phyloP scores from a whole-genome alignment of 2,888 invertebrate species.

The Sinotaia quadrata region DNA sequence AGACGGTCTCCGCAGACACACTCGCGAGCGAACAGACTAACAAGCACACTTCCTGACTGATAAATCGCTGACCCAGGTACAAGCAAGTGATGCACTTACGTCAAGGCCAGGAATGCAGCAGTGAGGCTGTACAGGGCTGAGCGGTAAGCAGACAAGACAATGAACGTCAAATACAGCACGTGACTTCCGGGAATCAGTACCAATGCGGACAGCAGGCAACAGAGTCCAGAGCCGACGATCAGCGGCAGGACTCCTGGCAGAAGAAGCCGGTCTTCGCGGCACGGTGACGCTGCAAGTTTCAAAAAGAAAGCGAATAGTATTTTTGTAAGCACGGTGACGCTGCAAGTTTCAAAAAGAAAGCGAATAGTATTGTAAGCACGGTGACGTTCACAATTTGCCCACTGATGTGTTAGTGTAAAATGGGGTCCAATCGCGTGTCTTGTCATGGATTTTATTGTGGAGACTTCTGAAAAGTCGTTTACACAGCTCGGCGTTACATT shows the following conservation, averaged over 20 bases:
- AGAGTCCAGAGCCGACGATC: slow-evolving; percentile 32
- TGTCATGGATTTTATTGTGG: too few species aligned
- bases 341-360: too few species aligned
- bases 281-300: background rate
- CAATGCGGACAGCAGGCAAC: slow-evolving; percentile 40
- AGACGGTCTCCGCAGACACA: background rate
- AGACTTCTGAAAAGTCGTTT: too few species aligned
- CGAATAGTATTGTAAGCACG: too few species aligned
- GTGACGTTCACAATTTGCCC: too few species aligned
- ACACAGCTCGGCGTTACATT: too few species aligned
- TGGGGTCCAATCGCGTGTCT: too few species aligned
- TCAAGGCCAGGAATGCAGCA: slow-evolving; percentile 42
- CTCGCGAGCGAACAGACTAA: background rate
- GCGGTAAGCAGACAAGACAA: slow-evolving; percentile 41
- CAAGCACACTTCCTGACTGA: slow-evolving; percentile 36
- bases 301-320: too few species aligned
- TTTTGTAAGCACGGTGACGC: too few species aligned
- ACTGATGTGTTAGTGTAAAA: too few species aligned
- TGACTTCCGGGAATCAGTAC: slow-evolving; percentile 35
- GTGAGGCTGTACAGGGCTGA: slow-evolving; percentile 43
- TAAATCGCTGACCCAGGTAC: background rate
- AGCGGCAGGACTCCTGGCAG: slow-evolving; percentile 41
- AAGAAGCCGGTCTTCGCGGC: slow-evolving; percentile 31
- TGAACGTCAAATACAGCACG: slow-evolving; percentile 44
- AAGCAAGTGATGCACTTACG: slow-evolving; percentile 32